Evolutionary conservation across 2,888 invertebrate species (phyloP), one percentile per base, ranked within the genome.

Genomic region (Caenorhabditis sp.): DNA sequence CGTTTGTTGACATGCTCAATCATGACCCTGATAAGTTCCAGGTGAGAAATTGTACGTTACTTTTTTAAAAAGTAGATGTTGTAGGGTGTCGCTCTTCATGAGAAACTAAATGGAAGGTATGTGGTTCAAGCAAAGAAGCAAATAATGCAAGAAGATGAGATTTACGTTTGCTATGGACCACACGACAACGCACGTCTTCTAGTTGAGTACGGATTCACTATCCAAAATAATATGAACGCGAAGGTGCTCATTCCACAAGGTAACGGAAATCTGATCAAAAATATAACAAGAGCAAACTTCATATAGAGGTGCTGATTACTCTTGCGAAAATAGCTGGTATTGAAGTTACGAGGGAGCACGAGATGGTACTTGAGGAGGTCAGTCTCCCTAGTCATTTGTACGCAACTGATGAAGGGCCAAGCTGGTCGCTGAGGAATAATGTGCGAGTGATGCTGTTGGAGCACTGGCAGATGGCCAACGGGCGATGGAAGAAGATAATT

Each of bases 181-280:
- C 93, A 93, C 87, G 91, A 91, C 81, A 93, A 93, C 83, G 83
- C 87, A 4, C 90, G 90, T 11, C 89, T 93, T 9, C 89, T 92
- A 65, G 60, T 93, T 37, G 92, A 92, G 69, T 93, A 93, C 86
- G 93, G 93, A 3, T 93, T 93, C 87, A 88, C 88, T 18, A 74
- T 93, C 18, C 88, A 88, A n/a, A 69, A 86, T 15, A 93, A 93
- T 80, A 81, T 88, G 13, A 80, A 86, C 68, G 86, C 84, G 15
- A 88, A 85, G 20, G 88, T 90, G 20, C 28, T 78, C 15, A 71
- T 90, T 15, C 81, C 88, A 0, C 72, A 84, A 24, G 88, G 90
- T 89, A 15, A n/a, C n/a, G n/a, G 40, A 13, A 15, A 44, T 37
- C 5, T 9, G 40, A 13, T 47, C 9, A 32, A 28, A 60, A 56